Conservation (phyloP, 1,140 invertebrate species). For the Leptinotarsa lineolata region DNA sequence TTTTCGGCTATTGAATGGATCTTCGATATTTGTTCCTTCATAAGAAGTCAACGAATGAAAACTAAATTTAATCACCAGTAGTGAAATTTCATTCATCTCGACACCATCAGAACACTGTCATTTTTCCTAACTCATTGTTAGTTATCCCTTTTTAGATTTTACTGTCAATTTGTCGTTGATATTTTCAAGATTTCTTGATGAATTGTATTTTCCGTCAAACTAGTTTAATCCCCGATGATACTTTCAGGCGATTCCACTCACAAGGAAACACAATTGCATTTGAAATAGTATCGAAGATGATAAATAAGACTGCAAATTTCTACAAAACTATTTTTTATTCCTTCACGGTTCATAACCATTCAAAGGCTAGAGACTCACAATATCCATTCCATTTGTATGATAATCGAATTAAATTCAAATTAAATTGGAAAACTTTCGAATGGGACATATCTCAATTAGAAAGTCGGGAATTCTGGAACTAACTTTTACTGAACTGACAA, state of each 20-base stretch:
- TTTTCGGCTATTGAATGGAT: too few species aligned
- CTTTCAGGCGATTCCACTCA: too few species aligned
- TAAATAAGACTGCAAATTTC: not conserved
- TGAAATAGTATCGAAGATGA: not conserved
- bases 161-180: not conserved
- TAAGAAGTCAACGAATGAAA: too few species aligned
- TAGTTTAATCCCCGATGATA: too few species aligned
- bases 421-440: conserved; percentile 26
- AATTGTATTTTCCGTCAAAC: too few species aligned
- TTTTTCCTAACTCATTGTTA: too few species aligned
- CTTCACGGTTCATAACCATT: conserved; percentile 19
- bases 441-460: conserved; percentile 26
- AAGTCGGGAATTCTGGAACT: conserved; percentile 8
- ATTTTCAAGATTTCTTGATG: not conserved
- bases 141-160: not conserved
- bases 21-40: too few species aligned
- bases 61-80: too few species aligned
- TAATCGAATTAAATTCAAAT: conserved; percentile 27
- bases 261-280: not conserved
- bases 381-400: conserved; percentile 28
- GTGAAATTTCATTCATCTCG: too few species aligned
- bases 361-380: conserved; percentile 11
- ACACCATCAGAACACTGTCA: too few species aligned
- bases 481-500: conserved; percentile 15
- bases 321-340: conserved; percentile 8